Evolutionary conservation across 2,113 vertebrate species (phyloP), one percentile per base, ranked within the genome.

Genomic region (Rhizomys pruinosus): DNA sequence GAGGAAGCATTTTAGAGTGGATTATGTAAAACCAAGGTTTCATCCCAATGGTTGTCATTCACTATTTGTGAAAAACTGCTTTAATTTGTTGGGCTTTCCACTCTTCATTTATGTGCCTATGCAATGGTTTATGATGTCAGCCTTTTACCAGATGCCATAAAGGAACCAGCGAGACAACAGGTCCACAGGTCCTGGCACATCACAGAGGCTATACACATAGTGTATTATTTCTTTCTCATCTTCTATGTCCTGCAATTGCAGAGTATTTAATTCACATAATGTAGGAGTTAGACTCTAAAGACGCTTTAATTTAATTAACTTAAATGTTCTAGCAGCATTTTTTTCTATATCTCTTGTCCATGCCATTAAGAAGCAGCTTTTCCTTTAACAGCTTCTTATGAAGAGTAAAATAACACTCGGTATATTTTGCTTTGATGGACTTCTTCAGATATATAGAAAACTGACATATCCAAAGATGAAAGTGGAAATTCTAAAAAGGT

Each of bases 401-500:
- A 73, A 82, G 25, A 27, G 44, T 63, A 34, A 96, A 94, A 84
- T 77, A 79, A 76, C 68, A 32, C 55, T 44, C 13, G 52, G 10
- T 39, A n/a, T 71, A 10, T 55, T 79, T 92, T 92, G 68, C 57
- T 93, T 87, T 90, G 42, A 55, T 88, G 42, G 55, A 25, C 25
- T 42, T 92, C 63, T 96, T 79, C 20, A 79, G 64, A 59, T 72
- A 34, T 66, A 7, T 66, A 85, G 73, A 93, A 91, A 95, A 82
- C 73, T 82, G 34, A 71, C 37, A 82, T 74, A 13, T 80, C 52
- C 64, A 85, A 94, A 96, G 47, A 82, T 13, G 16, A 42, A 92
- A 92, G 71, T 71, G 23, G 34, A 96, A 96, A 86, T 78, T 84
- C 59, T 86, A 76, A 82, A 80, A 91, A 37, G 77, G 10, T 95